Percentiles rank a stretch among this genome's conserved stretches.
phyloP scores from a whole-genome alignment of 2,888 invertebrate species.

The Thumatha senex region DNA sequence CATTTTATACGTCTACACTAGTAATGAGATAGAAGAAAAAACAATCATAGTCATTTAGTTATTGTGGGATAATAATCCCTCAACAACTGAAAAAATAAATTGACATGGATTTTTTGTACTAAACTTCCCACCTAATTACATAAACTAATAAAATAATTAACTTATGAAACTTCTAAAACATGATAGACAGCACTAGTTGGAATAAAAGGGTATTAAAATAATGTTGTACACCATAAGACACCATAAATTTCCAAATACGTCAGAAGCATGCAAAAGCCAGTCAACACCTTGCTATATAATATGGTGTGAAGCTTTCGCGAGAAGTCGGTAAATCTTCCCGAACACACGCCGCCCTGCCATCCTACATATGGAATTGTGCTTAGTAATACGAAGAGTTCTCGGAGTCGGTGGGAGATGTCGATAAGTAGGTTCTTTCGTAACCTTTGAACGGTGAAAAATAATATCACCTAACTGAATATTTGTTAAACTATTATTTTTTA shows the following conservation, averaged over 20 bases:
- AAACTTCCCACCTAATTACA: too few relatives aligned
- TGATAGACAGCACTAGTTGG: not conserved
- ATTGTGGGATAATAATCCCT: too few relatives aligned
- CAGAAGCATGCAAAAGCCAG: not conserved
- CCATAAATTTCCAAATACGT: conserved; percentile 1
- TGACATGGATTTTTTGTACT: too few relatives aligned
- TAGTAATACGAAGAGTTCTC: conserved; percentile 33
- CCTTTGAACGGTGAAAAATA: too few relatives aligned
- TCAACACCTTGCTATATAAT: conserved; percentile 10
- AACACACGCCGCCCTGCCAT: conserved; percentile 46
- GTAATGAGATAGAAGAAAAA: too few relatives aligned
- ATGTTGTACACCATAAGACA: not conserved
- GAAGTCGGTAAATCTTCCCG: conserved; percentile 49
- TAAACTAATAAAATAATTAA: too few relatives aligned
- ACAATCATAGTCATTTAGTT: too few relatives aligned
- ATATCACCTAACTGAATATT: too few relatives aligned
- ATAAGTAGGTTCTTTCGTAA: conserved; percentile 5
- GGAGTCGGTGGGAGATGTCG: conserved; percentile 21
- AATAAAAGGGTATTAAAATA: not conserved
- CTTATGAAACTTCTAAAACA: too few relatives aligned
- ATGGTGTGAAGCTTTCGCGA: conserved; percentile 8
- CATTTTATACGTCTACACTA: too few relatives aligned
- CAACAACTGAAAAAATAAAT: too few relatives aligned
- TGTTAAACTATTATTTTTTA: too few relatives aligned
- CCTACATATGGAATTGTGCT: conserved; percentile 56